Conservation (phyloP, 2,888 invertebrate genomes). For the Hesperia comma region DNA sequence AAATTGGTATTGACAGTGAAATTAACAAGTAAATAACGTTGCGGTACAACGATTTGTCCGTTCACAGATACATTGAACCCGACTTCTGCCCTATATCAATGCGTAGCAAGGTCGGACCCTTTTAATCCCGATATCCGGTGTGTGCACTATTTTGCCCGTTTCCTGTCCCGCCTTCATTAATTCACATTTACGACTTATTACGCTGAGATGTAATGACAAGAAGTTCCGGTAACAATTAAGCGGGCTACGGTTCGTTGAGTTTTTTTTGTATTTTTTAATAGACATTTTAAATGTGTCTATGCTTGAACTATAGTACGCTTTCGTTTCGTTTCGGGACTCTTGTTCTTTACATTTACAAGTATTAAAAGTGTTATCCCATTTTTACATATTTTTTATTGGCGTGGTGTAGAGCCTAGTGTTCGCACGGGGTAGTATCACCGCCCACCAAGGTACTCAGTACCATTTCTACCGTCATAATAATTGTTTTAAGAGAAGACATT, state of each 20-base stretch:
- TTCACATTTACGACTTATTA: slow-evolving; percentile 69
- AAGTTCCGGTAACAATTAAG: slow-evolving; percentile 51
- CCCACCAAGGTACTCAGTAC: too few relatives aligned
- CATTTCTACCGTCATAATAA: too few relatives aligned
- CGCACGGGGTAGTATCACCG: too few relatives aligned
- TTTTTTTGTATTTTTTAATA: background rate
- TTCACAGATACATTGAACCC: slow-evolving; percentile 21
- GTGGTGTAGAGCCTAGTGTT: too few relatives aligned
- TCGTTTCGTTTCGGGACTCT: too few relatives aligned
- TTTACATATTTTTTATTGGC: too few relatives aligned
- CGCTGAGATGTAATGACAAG: slow-evolving; percentile 58
- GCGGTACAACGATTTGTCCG: slow-evolving; percentile 7
- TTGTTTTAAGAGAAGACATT: too few relatives aligned
- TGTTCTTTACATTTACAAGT: too few relatives aligned
- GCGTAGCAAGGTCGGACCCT: slow-evolving; percentile 70
- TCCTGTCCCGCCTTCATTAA: slow-evolving; percentile 73
- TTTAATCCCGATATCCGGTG: slow-evolving; percentile 68
- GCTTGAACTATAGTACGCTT: too few relatives aligned
- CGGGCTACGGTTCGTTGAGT: background rate
- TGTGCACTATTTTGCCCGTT: slow-evolving; percentile 61
- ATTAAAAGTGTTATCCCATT: too few relatives aligned
- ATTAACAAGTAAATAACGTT: background rate
- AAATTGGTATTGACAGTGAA: slow-evolving; percentile 24
- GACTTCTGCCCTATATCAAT: slow-evolving; percentile 44
- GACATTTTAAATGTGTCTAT: too few relatives aligned